These are phyloP conservation scores for Poeciliopsis turneri DNA, from an alignment of 2,797 vertebrate species.

Conservation along the genomic window DNA sequence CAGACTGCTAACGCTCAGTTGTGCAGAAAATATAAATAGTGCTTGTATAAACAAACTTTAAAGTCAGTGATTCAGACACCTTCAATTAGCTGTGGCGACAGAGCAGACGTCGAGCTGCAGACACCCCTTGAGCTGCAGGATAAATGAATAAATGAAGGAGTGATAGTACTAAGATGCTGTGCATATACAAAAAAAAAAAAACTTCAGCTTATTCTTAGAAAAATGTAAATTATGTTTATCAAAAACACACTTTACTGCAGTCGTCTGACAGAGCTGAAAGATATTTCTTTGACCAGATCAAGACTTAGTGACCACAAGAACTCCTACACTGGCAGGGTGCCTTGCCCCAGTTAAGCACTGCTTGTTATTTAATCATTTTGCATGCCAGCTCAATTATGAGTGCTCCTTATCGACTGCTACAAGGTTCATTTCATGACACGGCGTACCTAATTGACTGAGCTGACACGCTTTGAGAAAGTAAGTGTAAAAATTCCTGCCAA, in stretches of 20 bases:
- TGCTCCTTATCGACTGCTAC: conserved; percentile 59
- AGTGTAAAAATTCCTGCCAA: conserved; percentile 41
- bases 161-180: background rate
- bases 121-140: background rate
- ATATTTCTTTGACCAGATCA: conserved; percentile 3
- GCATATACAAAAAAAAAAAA: background rate
- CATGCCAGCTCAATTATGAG: conserved; percentile 73
- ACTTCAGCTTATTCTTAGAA: background rate
- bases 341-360: conserved; percentile 61
- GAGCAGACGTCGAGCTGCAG: background rate
- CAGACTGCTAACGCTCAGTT: background rate
- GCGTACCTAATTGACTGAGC: conserved; percentile 64
- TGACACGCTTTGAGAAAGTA: conserved; percentile 44
- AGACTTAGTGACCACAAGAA: background rate
- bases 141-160: background rate
- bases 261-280: background rate
- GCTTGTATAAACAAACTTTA: background rate
- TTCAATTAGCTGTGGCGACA: background rate
- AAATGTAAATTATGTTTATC: background rate
- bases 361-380: conserved; percentile 75
- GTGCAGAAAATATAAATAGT: background rate
- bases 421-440: conserved; percentile 64
- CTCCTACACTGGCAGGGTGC: conserved; percentile 55
- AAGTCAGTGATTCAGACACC: background rate
- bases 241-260: background rate